These are phyloP conservation scores for Erpetoichthys calabaricus DNA, from an alignment of 2,797 vertebrate species.

Conservation along the genomic window DNA sequence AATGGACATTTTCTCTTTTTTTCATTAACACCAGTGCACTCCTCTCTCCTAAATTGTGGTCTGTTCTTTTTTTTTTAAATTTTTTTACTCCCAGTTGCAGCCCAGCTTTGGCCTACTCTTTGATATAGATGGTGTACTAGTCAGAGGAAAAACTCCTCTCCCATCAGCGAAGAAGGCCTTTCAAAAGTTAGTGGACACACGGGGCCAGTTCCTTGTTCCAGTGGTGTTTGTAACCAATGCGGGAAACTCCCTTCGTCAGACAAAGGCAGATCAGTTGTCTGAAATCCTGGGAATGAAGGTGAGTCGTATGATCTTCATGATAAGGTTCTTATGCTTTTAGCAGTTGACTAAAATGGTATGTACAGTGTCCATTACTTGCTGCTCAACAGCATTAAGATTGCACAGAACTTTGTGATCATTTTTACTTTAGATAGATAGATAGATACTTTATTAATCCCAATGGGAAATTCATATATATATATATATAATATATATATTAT, in stretches of 20 bases:
- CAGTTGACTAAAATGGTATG: neutral
- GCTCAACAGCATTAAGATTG: no score
- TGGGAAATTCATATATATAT: no score
- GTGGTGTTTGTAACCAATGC: slow-evolving; percentile 80
- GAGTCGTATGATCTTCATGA: slow-evolving; percentile 29
- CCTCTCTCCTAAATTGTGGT: no score
- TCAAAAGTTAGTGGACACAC: slow-evolving; percentile 53
- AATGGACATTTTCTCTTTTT: no score
- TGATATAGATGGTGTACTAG: slow-evolving; percentile 75
- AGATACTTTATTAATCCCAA: no score
- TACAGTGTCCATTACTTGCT: neutral
- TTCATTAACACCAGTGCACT: no score
- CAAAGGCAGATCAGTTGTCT: slow-evolving; percentile 70
- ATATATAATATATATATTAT: no score
- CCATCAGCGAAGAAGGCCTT: slow-evolving; percentile 65
- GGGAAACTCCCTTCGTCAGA: slow-evolving; percentile 64
- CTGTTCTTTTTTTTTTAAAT: neutral
- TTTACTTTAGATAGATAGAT: no score
- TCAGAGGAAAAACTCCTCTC: slow-evolving; percentile 62
- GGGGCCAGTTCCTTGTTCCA: slow-evolving; percentile 63
- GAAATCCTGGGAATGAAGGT: slow-evolving; percentile 63
- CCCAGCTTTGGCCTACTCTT: slow-evolving; percentile 68
- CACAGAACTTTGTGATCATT: no score
- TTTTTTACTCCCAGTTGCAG: slow-evolving; percentile 27
- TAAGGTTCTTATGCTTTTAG: neutral